Conservation (phyloP, 2,888 invertebrate genomes). For the Pristionchus japonicus region DNA sequence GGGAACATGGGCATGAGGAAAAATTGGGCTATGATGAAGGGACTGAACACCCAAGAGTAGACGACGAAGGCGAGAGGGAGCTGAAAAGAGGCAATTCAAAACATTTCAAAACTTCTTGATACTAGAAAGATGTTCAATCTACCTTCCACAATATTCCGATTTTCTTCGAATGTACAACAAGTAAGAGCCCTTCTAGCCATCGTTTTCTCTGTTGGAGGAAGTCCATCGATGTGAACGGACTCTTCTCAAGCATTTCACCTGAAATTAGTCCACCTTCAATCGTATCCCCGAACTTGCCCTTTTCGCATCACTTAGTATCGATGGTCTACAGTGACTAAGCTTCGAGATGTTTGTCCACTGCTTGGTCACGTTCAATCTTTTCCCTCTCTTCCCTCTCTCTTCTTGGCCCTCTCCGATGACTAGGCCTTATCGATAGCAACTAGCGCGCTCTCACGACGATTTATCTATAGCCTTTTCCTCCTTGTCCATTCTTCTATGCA, state of each 20-base stretch:
- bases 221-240: slow-evolving; percentile 93
- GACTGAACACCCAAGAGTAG: background rate
- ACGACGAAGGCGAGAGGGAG: background rate
- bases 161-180: slow-evolving; percentile 76
- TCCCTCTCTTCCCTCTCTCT: background rate
- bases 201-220: slow-evolving; percentile 95
- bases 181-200: slow-evolving; percentile 83
- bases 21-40: background rate
- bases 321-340: background rate
- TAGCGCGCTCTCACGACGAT: background rate
- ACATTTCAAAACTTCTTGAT: no score
- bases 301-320: background rate
- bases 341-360: background rate
- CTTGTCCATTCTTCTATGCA: background rate
- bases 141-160: slow-evolving; percentile 71
- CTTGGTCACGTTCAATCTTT: background rate
- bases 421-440: background rate
- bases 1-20: background rate
- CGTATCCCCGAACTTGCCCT: background rate
- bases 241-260: slow-evolving; percentile 98
- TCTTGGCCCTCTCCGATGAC: background rate
- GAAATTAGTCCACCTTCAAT: background rate
- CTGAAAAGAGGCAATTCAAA: background rate
- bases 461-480: background rate
- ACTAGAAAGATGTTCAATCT: background rate